Base-by-base conservation (phyloP, 2,797 vertebrate genomes). In the Enteromius viviparus region DNA sequence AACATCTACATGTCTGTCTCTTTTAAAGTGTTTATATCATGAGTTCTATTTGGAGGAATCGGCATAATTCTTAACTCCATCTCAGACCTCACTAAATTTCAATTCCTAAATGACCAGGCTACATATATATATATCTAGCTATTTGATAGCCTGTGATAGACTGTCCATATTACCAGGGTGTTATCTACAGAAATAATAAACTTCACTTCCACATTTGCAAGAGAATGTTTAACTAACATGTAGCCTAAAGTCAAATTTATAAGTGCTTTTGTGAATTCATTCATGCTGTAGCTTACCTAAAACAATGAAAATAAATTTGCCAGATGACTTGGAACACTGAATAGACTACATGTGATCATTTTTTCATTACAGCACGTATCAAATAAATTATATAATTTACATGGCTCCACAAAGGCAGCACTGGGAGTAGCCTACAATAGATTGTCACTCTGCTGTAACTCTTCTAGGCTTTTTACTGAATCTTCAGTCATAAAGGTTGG, bases 281-380 rank as follows among this genome's bases (percentile, higher is more conserved):
- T 29, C 19, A 34, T 26, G 74, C 8, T 40, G 12, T 76, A n/a
- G 74, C 74, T 37, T 55, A 76, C 17, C 53, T 60, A n/a, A 60
- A 77, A 64, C 23, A 62, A 21, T 19, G 11, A 0, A 42, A 15
- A 76, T 9, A 3, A 76, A 76, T 6, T 45, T 26, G 21, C 37
- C n/a, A 76, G n/a, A n/a, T 45, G 34, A 42, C 11, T 51, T 21
- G 29, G 71, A 42, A 76, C 55, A 45, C 5, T 60, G 12, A 64
- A 64, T 77, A 32, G 40, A 47, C 58, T 64, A 64, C 75, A 77
- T 32, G 37, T 45, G 75, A 77, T 47, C 6, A 4, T 29, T 9
- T 77, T 29, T 77, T 64, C 3, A 21, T 64, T 26, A 4, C 34
- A 26, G 21, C 14, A 26, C 29, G 47, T 45, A 64, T 47, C 40